Evolutionary conservation across 2,113 vertebrate genomes (phyloP), one percentile per base, ranked within the genome.

Genomic region (Ophiodon elongatus): DNA sequence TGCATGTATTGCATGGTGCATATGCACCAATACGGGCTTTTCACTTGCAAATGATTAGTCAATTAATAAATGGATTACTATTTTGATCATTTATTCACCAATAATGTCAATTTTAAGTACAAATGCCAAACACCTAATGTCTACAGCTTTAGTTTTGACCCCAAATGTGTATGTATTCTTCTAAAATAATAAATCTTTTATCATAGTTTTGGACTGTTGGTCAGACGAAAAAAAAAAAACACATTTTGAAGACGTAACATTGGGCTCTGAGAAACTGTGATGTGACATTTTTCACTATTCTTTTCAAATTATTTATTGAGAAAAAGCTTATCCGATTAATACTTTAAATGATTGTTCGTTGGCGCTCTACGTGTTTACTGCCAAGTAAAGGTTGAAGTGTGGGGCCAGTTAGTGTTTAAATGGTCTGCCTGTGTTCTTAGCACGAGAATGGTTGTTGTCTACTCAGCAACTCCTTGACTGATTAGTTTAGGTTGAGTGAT

Each of bases 381-480:
- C 35, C 8, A 43, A 19, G 23, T 45, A 75, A 77, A 76, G 27
- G 41, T 11, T 56, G 10, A 60, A 71, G 76, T 60, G 23, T 41
- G 52, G 76, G 77, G 80, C 84, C 85, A 93, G 88, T 94, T 91
- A 84, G 88, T 63, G 77, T 84, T 86, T 87, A 87, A 84, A 90
- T 84, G 89, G 78, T 82, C 43, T 59, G 86, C 63, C 83, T 87
- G 80, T 83, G 78, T 85, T 89, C 88, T 89, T 70, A 71, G 56
- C 54, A 76, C 21, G 64, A 66, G 41, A 41, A 85, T 79, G 77
- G 52, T 68, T 88, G 83, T 82, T 85, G 92, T 83, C 89, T 76
- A 90, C 88, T 94, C 89, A 92, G 92, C 92, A 94, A 84, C 86
- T 93, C 88, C 83, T 83, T 85, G 88, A 89, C 87, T 91, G 92